Conservation (phyloP, 2,888 invertebrate genomes). For the Apodemia hepburni region DNA sequence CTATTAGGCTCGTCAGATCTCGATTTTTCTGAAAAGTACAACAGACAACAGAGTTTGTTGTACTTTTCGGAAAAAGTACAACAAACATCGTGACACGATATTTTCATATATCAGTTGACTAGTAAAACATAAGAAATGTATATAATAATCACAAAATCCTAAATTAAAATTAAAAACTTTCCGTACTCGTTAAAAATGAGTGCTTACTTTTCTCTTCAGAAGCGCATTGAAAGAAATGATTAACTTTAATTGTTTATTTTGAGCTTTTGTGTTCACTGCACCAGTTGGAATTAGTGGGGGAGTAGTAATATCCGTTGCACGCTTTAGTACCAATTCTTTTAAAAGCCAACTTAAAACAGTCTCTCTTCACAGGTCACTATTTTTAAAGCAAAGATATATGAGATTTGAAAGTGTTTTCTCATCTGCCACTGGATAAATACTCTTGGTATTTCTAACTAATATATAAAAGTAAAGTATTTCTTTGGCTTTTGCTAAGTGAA, state of each 20-base stretch:
- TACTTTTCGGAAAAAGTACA: no score
- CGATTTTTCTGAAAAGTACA: no score
- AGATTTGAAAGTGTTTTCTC: background rate
- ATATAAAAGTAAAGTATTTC: no score
- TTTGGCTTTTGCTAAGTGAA: no score
- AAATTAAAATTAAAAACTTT: background rate
- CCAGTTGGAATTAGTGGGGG: background rate
- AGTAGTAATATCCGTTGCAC: background rate
- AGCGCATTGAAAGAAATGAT: constrained; percentile 1
- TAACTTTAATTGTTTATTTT: constrained; percentile 10
- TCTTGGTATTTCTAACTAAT: no score
- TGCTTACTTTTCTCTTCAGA: constrained; percentile 2
- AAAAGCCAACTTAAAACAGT: background rate
- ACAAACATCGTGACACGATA: no score
- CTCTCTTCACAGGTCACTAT: background rate
- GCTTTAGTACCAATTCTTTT: constrained; percentile 2
- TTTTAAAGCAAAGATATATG: background rate
- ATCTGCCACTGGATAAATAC: no score
- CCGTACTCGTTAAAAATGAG: background rate
- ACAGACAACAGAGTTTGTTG: no score
- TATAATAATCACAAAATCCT: background rate
- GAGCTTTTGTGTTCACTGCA: constrained; percentile 7
- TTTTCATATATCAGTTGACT: no score
- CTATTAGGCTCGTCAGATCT: no score
- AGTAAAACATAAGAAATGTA: no score